Base-by-base conservation (phyloP, 2,113 vertebrate species). In the Ibidorhyncha struthersii region DNA sequence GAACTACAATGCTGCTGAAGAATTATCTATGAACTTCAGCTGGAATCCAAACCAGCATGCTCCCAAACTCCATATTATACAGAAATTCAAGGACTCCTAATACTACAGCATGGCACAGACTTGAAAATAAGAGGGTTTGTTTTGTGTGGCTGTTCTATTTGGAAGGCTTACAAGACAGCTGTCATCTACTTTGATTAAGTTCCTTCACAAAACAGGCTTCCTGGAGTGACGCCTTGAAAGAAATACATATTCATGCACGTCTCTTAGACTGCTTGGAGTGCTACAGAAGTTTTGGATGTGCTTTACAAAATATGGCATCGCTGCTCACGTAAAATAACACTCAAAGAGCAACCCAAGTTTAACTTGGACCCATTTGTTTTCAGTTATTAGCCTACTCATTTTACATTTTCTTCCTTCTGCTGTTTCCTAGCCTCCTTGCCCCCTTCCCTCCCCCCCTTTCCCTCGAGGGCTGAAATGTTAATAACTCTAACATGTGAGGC, bases 191-290 rank as follows among this genome's bases (percentile, higher is more conserved):
- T 93, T 86, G 90, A 96, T 93, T 89, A 90, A 53, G 81, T 85
- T 96, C 89, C 92, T 96, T 93, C 85, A 95, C n/a, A 85, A 93
- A 96, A 92, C 50, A 95, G 59, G 34, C 40, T 96, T 92, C 65
- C 89, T 93, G 76, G 79, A 94, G 80, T 34, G 63, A 84, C 53
- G 53, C 77, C 87, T 96, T 92, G 65, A 52, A 89, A 94, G 72
- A 88, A 92, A 94, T 72, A 76, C 55, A 89, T 92, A 71, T 80
- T 96, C 78, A 88, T 96, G 65, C 14, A 13, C 7, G 2, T 43
- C 36, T 96, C 76, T 90, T 21, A 55, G 18, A 38, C n/a, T 80
- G 73, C 79, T 71, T 84, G 30, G 77, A 91, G 58, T 59, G 43
- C 69, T 89, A 47, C 62, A 87, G 34, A 96, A 96, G 72, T 95